Base-by-base conservation (phyloP, 2,113 vertebrate species). In the Onychorhynchus coronatus region DNA sequence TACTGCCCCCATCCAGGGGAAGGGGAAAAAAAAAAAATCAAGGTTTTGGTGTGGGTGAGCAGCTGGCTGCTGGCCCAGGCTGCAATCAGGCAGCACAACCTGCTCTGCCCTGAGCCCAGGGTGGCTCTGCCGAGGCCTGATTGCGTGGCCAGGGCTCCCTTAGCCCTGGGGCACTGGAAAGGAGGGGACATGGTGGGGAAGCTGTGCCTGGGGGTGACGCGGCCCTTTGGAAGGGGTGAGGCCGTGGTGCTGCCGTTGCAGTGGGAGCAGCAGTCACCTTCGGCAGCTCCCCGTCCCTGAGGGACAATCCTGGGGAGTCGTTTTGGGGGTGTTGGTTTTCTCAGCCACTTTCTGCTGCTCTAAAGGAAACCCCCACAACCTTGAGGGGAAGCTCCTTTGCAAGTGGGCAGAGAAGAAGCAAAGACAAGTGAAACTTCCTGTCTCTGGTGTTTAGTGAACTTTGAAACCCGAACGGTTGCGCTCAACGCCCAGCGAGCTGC, bases 211-310 rank as follows among this genome's bases (percentile, higher is more conserved):
- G 28, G 49, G 12, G 30, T 22, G 39, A 61, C 18, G 4, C 4
- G 46, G 30, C 24, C 20, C 41, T 55, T 9, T 49, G 72, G 30
- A 53, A 50, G 35, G 23, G 59, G 14, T 1, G 5, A 42, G 20
- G 27, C 16, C 0, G 0, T 6, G 42, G 46, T 9, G 46, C 23
- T 58, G 55, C 18, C 0, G 0, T 41, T 49, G 53, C 46, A 20
- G 22, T 37, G 50, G 22, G 12, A 31, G 3, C 28, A 10, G n/a
- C 2, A 21, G 39, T 66, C 17, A 11, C 44, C 44, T 14, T 31
- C 9, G 17, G 50, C 56, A 18, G 42, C 63, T 74, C 68, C 27
- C 66, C 0, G 1, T 67, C 15, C 33, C 41, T 20, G 30, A 5
- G 30, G 33, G 44, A 50, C 16, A 7, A 4, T 66, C 66, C 74